Conservation (phyloP, 1,140 invertebrate genomes). For the Trichogramma pretiosum region DNA sequence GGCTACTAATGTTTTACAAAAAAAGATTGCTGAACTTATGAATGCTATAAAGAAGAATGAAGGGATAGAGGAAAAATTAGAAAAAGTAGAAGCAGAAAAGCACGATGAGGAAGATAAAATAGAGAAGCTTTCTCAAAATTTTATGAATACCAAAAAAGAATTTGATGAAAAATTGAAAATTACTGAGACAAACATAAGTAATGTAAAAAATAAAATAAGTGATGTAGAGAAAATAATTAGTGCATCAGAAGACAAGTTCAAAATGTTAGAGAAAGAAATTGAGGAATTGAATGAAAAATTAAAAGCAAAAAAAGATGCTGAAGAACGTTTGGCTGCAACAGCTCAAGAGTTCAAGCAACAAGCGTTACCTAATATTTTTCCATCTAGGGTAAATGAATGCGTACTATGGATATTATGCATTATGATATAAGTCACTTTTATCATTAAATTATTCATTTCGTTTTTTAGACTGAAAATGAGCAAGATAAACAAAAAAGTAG, state of each 20-base stretch:
- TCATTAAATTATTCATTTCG: background rate
- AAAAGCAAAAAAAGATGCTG: background rate
- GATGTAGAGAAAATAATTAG: background rate
- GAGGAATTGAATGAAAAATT: background rate
- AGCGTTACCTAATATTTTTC: slow-evolving; percentile 1
- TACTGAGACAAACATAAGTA: slow-evolving; percentile 3
- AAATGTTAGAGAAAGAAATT: slow-evolving; percentile 6
- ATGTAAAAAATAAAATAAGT: slow-evolving; percentile 1
- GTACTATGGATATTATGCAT: background rate
- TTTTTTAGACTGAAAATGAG: background rate
- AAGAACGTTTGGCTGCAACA: background rate
- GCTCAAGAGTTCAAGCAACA: background rate
- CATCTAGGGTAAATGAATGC: slow-evolving; percentile 1
- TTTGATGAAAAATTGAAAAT: slow-evolving; percentile 6
- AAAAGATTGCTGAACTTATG: slow-evolving; percentile 2
- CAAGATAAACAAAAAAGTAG: slow-evolving; percentile 4
- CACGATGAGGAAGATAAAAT: slow-evolving; percentile 9
- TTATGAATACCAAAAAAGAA: background rate
- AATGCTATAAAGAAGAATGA: slow-evolving; percentile 4
- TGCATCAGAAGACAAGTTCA: background rate
- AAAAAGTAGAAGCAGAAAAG: slow-evolving; percentile 3
- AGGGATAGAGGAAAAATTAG: background rate
- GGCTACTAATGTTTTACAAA: slow-evolving; percentile 3
- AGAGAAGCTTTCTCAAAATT: background rate
- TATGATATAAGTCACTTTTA: background rate